phyloP scores from a whole-genome alignment of 2,888 invertebrate genomes.

The Nephrotoma flavescens region DNA sequence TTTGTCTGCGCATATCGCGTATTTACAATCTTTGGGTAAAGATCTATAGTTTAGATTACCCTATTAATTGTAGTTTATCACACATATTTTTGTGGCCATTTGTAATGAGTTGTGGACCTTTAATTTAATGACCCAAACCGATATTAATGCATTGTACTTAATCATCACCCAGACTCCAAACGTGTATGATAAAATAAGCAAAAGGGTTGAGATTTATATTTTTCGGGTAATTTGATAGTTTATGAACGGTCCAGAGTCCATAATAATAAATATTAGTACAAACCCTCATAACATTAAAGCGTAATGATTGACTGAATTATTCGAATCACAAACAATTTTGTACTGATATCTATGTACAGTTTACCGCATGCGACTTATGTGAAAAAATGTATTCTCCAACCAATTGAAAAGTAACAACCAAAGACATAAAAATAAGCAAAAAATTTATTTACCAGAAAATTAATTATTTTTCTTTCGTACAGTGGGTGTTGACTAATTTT shows the following conservation, averaged over 20 bases:
- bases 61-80: neutral
- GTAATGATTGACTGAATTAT: neutral
- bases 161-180: neutral
- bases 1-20: neutral
- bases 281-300: neutral
- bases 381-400: neutral
- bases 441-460: neutral
- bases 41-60: neutral
- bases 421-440: neutral
- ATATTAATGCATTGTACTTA: neutral
- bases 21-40: neutral
- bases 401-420: neutral
- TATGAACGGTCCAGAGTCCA: too few relatives aligned
- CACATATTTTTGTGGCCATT: neutral
- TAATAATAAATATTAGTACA: neutral
- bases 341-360: neutral
- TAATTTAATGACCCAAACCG: neutral
- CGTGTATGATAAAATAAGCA: neutral
- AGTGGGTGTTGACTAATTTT: neutral
- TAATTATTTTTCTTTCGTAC: neutral
- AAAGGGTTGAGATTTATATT: neutral
- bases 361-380: neutral
- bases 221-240: neutral
- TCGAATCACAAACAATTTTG: neutral
- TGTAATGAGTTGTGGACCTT: neutral